Percentiles rank a stretch among this genome's conserved stretches.
Evolutionary conservation across 2,113 vertebrate genomes (phyloP).

Genomic region (Eretmochelys imbricata): DNA sequence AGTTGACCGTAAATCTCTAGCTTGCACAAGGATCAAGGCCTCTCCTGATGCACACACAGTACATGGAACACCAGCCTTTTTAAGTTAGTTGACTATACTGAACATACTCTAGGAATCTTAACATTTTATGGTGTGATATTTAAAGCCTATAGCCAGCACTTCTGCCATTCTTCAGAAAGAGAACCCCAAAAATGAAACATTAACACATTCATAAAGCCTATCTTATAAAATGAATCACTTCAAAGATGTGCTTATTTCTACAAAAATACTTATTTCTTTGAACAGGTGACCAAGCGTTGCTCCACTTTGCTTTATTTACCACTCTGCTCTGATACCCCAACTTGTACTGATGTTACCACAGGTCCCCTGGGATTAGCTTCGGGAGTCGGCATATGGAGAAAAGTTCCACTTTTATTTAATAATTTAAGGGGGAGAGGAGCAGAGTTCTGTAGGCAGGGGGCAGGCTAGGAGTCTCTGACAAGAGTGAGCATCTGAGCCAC

Average conservation of each 20-base stretch:
- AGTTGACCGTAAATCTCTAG: background rate
- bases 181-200: background rate
- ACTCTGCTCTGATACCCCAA: background rate
- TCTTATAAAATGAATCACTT: background rate
- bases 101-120: background rate
- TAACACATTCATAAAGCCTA: background rate
- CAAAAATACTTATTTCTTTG: background rate
- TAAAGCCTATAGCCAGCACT: background rate
- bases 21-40: background rate
- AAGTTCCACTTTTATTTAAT: background rate
- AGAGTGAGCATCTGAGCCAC: background rate
- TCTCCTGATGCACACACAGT: background rate
- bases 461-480: background rate
- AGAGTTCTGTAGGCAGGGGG: background rate
- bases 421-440: background rate
- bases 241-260: background rate
- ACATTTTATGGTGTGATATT: background rate
- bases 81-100: background rate
- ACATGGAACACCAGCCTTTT: fast-evolving
- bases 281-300: background rate
- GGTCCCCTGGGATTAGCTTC: background rate
- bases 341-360: background rate
- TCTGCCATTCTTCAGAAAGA: background rate
- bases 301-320: background rate
- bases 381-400: background rate